These are phyloP conservation scores for Tetragnatha versicolor DNA, from an alignment of 1,140 invertebrate species.

Conservation along the genomic window DNA sequence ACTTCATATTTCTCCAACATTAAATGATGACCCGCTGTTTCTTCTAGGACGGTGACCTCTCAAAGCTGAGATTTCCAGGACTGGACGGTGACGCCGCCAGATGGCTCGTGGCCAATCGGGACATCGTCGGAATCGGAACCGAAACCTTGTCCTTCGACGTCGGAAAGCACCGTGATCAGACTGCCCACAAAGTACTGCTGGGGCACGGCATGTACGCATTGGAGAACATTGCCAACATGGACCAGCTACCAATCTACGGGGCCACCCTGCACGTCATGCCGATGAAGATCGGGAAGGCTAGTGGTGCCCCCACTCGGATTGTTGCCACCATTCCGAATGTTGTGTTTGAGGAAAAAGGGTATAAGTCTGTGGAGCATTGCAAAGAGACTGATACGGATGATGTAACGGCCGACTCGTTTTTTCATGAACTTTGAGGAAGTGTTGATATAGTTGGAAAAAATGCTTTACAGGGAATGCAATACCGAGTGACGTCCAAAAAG, in stretches of 20 bases:
- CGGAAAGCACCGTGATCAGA: conserved; percentile 56
- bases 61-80: conserved; percentile 63
- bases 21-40: too few species aligned
- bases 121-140: conserved; percentile 71
- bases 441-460: too few species aligned
- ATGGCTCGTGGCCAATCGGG: conserved; percentile 69
- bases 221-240: conserved; percentile 57
- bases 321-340: conserved; percentile 47
- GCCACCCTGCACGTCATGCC: conserved; percentile 55
- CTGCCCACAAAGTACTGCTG: conserved; percentile 27
- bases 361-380: too few species aligned
- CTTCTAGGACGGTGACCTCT: neutral
- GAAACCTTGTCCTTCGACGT: conserved; percentile 72
- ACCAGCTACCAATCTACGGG: conserved; percentile 53
- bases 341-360: too few species aligned
- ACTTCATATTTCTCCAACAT: too few species aligned
- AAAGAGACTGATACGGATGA: too few species aligned
- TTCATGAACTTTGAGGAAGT: too few species aligned
- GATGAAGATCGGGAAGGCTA: conserved; percentile 57
- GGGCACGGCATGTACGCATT: conserved; percentile 49
- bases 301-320: conserved; percentile 57
- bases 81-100: conserved; percentile 68
- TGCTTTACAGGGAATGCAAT: too few species aligned
- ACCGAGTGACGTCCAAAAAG: too few species aligned
- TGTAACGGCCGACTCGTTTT: too few species aligned